Evolutionary conservation across 2,888 invertebrate species (phyloP).

Genomic region (Eristalis arbustorum): DNA sequence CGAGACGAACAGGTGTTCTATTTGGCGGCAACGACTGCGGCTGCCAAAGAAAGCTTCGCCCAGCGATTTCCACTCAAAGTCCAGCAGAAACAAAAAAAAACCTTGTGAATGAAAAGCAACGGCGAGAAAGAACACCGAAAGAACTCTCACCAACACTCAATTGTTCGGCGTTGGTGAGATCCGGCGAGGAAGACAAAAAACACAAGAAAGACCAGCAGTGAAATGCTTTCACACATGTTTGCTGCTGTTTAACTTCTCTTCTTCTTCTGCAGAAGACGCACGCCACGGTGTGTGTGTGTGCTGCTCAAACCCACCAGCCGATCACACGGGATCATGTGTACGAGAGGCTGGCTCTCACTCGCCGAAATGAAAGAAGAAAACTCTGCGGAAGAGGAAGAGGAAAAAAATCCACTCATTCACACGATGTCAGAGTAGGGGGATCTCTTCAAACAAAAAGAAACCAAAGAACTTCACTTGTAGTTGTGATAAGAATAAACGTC

Average conservation of each 20-base stretch:
- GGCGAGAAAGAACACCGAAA: not conserved
- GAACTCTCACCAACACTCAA: conserved; percentile 46
- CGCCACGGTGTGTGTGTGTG: not conserved
- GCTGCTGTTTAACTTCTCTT: conserved; percentile 15
- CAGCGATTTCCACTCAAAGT: conserved; percentile 34
- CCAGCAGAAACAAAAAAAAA: too few relatives aligned
- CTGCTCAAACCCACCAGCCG: conserved; percentile 25
- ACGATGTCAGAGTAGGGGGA: conserved; percentile 1
- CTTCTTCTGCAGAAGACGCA: conserved; percentile 8
- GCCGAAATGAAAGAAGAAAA: conserved; percentile 12
- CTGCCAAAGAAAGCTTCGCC: conserved; percentile 46
- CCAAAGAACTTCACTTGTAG: not conserved
- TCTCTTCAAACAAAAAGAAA: not conserved
- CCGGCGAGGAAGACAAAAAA: conserved; percentile 1
- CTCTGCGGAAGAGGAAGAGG: conserved; percentile 13
- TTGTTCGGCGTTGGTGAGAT: conserved; percentile 44
- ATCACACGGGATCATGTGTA: conserved; percentile 44
- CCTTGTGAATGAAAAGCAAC: conserved; percentile 56
- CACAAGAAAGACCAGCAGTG: conserved; percentile 20
- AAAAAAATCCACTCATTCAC: conserved; percentile 59
- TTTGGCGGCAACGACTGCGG: conserved; percentile 4
- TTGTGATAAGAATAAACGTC: not conserved
- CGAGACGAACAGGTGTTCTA: conserved; percentile 61
- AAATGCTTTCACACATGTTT: conserved; percentile 69
- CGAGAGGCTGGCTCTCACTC: conserved; percentile 30